A percentile compares a stretch with the other conserved stretches of the same genome.
phyloP scores from a whole-genome alignment of 2,888 invertebrate species.

The Campoletis raptor region DNA sequence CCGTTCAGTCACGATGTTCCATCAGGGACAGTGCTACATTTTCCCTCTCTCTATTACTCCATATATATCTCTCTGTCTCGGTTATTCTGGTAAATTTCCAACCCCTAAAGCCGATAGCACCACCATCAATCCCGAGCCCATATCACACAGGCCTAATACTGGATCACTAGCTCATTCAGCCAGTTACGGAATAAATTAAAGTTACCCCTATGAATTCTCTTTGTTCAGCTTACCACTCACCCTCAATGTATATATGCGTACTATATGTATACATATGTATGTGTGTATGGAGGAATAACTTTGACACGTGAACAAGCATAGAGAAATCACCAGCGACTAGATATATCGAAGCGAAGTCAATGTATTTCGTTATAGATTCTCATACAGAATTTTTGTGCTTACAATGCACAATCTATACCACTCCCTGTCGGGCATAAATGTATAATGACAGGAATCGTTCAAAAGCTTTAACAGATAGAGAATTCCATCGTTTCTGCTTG shows the following conservation, averaged over 20 bases:
- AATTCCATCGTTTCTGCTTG: neutral
- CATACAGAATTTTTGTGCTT: neutral
- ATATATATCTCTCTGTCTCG: conserved; percentile 54
- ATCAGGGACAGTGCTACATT: conserved; percentile 62
- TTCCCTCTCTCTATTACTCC: conserved; percentile 27
- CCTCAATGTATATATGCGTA: conserved; percentile 4
- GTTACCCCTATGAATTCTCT: conserved; percentile 49
- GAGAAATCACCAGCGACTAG: neutral
- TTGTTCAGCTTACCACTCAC: conserved; percentile 31
- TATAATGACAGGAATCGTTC: neutral
- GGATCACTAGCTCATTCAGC: conserved; percentile 43
- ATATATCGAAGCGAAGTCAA: neutral
- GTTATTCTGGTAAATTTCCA: conserved; percentile 64
- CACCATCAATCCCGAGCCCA: conserved; percentile 22
- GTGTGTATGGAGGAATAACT: neutral
- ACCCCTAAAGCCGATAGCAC: conserved; percentile 24
- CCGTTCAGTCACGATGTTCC: conserved; percentile 56
- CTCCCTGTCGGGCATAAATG: neutral
- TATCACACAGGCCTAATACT: conserved; percentile 36
- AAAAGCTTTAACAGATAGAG: neutral
- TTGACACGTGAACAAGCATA: neutral
- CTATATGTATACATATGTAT: neutral
- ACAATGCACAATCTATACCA: neutral
- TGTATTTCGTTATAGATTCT: neutral
- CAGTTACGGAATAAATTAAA: conserved; percentile 63